phyloP scores from a whole-genome alignment of 2,888 invertebrate species.

The Pemphredon lugubris region DNA sequence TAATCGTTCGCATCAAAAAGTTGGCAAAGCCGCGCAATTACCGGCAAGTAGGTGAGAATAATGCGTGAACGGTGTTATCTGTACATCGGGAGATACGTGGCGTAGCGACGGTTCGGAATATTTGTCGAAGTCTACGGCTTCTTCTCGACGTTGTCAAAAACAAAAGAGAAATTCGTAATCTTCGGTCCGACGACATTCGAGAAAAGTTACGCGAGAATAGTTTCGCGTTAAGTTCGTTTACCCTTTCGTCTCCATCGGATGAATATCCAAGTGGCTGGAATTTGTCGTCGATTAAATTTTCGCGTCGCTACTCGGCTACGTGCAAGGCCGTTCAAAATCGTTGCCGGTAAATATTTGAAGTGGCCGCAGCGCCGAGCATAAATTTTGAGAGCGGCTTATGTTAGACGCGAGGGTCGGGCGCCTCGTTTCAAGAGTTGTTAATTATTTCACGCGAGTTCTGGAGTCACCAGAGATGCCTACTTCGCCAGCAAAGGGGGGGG shows the following conservation, averaged over 20 bases:
- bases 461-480: constrained; percentile 66
- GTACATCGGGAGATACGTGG: too few relatives aligned
- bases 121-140: too few relatives aligned
- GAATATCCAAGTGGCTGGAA: background rate
- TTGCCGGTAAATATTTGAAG: constrained; percentile 70
- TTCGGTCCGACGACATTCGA: too few relatives aligned
- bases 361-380: constrained; percentile 60
- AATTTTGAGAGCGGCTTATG: constrained; percentile 65
- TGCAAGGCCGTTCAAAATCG: constrained; percentile 55
- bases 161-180: too few relatives aligned
- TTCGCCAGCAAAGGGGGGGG: constrained; percentile 19
- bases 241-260: too few relatives aligned
- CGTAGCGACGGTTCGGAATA: too few relatives aligned
- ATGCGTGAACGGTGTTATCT: too few relatives aligned
- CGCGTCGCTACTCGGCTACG: constrained; percentile 1
- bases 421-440: constrained; percentile 71
- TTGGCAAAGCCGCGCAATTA: background rate
- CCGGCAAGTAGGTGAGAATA: too few relatives aligned
- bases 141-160: too few relatives aligned
- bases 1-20: background rate
- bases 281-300: constrained; percentile 36
- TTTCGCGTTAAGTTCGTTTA: too few relatives aligned
- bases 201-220: too few relatives aligned
- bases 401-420: constrained; percentile 23
- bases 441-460: constrained; percentile 77